Conservation (phyloP, 2,797 vertebrate genomes). For the Sebastes iracundus region DNA sequence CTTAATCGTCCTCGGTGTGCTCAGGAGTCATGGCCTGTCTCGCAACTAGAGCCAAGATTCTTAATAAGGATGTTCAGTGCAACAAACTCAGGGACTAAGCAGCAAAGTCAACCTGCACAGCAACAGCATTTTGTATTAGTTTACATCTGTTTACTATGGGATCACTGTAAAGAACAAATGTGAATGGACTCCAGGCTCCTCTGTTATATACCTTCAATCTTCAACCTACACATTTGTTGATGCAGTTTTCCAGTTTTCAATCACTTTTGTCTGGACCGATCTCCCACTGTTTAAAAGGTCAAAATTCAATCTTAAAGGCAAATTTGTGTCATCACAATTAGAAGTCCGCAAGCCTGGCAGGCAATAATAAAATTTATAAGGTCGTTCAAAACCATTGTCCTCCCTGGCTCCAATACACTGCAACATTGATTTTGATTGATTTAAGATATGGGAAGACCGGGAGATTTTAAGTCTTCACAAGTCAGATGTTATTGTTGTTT, state of each 20-base stretch:
- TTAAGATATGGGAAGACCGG: not conserved
- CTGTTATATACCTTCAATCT: not conserved
- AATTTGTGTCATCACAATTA: not conserved
- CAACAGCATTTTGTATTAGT: not conserved
- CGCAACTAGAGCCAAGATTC: conserved; percentile 13
- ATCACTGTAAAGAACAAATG: not conserved
- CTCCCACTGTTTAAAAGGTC: not conserved
- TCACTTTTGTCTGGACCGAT: not conserved
- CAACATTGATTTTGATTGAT: not conserved
- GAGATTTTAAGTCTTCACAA: not conserved
- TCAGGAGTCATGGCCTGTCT: conserved; percentile 42
- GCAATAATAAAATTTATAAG: not conserved
- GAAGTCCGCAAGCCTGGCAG: not conserved
- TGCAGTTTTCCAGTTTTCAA: not conserved
- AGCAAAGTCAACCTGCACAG: not conserved
- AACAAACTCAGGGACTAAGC: not conserved
- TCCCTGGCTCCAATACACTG: not conserved
- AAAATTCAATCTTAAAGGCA: not conserved
- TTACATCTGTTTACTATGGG: not conserved
- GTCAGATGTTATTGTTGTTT: not conserved
- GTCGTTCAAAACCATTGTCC: not conserved
- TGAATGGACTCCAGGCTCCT: not conserved
- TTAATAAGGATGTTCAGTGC: not conserved
- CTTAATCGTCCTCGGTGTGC: conserved; percentile 43
- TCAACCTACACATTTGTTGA: not conserved